Evolutionary conservation across 2,888 invertebrate genomes (phyloP).

Genomic region (Hydrotaea diabolus): DNA sequence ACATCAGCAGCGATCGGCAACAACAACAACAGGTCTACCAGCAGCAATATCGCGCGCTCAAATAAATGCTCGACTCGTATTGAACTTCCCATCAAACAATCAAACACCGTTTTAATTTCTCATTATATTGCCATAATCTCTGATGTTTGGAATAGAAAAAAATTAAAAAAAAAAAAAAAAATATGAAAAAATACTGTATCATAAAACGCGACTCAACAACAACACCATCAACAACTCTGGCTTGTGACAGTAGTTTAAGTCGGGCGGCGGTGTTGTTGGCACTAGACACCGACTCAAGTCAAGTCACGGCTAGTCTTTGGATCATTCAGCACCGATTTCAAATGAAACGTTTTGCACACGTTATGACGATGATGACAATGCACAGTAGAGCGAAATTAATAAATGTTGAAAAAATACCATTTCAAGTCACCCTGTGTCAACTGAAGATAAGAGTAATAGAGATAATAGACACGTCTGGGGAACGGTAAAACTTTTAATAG

Average conservation of each 20-base stretch:
- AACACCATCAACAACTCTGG: background rate
- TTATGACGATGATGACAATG: background rate
- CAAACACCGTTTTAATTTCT: constrained; percentile 6
- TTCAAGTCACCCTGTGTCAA: too few species aligned
- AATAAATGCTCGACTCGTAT: background rate
- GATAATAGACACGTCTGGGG: too few species aligned
- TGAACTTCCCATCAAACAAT: constrained; percentile 7
- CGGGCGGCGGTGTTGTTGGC: background rate
- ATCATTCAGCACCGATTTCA: constrained; percentile 1
- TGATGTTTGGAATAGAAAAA: background rate
- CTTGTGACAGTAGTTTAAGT: background rate
- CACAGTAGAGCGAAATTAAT: background rate
- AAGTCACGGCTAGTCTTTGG: constrained; percentile 7
- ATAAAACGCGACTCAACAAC: background rate
- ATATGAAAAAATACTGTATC: too few species aligned
- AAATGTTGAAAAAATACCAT: too few species aligned
- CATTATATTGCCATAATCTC: background rate
- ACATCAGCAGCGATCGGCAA: background rate
- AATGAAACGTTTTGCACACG: constrained; percentile 25
- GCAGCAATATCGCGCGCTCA: background rate
- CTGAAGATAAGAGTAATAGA: too few species aligned
- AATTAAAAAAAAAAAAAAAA: too few species aligned
- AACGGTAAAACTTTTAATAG: too few species aligned
- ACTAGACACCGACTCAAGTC: background rate
- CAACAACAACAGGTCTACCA: background rate